Evolutionary conservation across 2,888 invertebrate genomes (phyloP).

Genomic region (Alcis repandata): DNA sequence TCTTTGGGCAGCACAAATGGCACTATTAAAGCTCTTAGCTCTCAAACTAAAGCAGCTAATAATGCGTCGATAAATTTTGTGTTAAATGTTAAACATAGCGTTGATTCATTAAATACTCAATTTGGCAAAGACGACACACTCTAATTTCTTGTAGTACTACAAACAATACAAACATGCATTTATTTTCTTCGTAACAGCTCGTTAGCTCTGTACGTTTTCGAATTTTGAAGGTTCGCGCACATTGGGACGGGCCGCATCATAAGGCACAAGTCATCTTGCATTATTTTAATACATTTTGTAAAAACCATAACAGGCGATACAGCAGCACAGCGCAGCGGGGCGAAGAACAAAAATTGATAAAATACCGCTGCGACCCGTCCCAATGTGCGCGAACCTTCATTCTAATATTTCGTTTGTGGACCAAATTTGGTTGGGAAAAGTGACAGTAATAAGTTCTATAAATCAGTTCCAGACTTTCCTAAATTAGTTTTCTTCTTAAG

Average conservation of each 20-base stretch:
- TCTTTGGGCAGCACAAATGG: slow-evolving; percentile 15
- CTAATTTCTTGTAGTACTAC: not conserved
- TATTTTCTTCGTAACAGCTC: no score
- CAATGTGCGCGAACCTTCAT: no score
- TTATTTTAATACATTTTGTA: no score
- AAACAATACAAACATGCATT: no score
- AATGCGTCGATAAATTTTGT: not conserved
- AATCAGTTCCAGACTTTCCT: slow-evolving; percentile 1
- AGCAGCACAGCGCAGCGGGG: no score
- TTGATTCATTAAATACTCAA: not conserved
- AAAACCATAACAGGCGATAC: no score
- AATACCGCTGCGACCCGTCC: no score
- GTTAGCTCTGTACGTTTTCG: no score
- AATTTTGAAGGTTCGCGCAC: no score
- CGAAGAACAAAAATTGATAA: no score
- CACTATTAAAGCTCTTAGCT: slow-evolving; percentile 18
- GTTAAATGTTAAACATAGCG: not conserved
- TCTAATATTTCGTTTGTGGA: not conserved
- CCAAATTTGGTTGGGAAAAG: not conserved
- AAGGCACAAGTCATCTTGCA: no score
- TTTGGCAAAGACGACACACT: not conserved
- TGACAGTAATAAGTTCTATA: not conserved
- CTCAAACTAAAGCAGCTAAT: not conserved
- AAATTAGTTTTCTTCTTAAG: not conserved
- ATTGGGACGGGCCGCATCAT: no score